phyloP scores from a whole-genome alignment of 2,888 invertebrate species.

The Macaria notata region DNA sequence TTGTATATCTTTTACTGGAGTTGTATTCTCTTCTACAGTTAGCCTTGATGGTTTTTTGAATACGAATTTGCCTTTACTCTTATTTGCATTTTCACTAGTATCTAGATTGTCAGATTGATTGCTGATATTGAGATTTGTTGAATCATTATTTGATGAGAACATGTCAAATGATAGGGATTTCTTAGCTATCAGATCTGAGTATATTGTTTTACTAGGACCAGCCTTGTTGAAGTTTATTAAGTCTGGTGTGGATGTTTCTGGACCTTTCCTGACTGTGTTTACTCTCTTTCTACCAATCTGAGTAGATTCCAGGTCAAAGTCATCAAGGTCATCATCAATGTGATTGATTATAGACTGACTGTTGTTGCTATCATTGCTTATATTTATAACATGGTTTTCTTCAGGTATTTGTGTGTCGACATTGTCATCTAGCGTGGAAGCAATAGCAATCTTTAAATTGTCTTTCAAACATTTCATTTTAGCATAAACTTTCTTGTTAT shows the following conservation, averaged over 20 bases:
- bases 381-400: slow-evolving; percentile 27
- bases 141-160: slow-evolving; percentile 49
- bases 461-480: slow-evolving; percentile 81
- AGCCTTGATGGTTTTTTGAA: slow-evolving; percentile 68
- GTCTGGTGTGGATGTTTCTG: slow-evolving; percentile 59
- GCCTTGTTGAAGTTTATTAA: slow-evolving; percentile 42
- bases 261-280: slow-evolving; percentile 5
- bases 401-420: slow-evolving; percentile 34
- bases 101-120: slow-evolving; percentile 46
- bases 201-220: slow-evolving; percentile 49
- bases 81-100: slow-evolving; percentile 44
- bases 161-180: slow-evolving; percentile 57
- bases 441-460: slow-evolving; percentile 78
- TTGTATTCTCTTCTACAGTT: slow-evolving; percentile 44
- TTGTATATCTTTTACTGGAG: slow-evolving; percentile 50
- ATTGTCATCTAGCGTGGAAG: slow-evolving; percentile 58
- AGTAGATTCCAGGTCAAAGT: slow-evolving; percentile 52
- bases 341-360: slow-evolving; percentile 44
- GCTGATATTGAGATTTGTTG: slow-evolving; percentile 41
- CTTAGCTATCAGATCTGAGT: slow-evolving; percentile 51
- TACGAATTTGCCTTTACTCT: slow-evolving; percentile 68
- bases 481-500: slow-evolving; percentile 78
- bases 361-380: slow-evolving; percentile 35
- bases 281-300: slow-evolving; percentile 35
- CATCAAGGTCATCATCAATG: slow-evolving; percentile 48